Evolutionary conservation across 2,888 invertebrate genomes (phyloP), one percentile per base, ranked within the genome.

Genomic region (Oxycera nigricornis): DNA sequence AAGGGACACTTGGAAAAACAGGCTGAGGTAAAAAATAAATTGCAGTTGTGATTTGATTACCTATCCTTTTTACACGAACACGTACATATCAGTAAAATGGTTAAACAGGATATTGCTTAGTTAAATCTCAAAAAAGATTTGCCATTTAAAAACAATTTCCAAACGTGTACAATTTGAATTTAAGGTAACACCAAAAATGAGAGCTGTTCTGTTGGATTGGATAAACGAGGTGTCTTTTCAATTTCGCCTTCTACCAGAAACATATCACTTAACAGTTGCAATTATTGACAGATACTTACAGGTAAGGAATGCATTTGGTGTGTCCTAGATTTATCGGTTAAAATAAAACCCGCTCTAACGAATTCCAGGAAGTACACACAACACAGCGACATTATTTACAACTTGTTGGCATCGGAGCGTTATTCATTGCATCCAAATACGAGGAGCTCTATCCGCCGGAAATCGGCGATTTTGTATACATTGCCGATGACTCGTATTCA

Each of bases 371-470:
- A 2, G 88, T 88, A 35, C 87, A 87, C 61, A 87, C 88, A 20
- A 89, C 94, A 31, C 87, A 88, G 72, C 89, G 91, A 77, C 90
- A 89, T 77, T 89, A 91, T 79, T 87, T 97, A 75, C 97, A 98
- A 82, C 86, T 97, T 77, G 93, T 97, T 11, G 97, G 97, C 2
- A 92, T 95, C 0, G 91, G 96, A 0, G 92, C 96, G 0, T 90
- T 98, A 88, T 92, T 95, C 80, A 90, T 97, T 72, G 97, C 98
- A 0, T 90, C 93, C 81, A 98, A 98, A 84, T 97, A 95, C 81
- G 98, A 98, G 86, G 98, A 98, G 87, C 92, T 96, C 81, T 95
- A 92, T 81, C 89, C 93, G 1, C 96, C 97, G 0, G 93, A 94
- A 57, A 89, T 96, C 24, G 87, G 86, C 4, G 98, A 98, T 85